Conservation (phyloP, 2,113 vertebrate species). For the Vulpes vulpes region DNA sequence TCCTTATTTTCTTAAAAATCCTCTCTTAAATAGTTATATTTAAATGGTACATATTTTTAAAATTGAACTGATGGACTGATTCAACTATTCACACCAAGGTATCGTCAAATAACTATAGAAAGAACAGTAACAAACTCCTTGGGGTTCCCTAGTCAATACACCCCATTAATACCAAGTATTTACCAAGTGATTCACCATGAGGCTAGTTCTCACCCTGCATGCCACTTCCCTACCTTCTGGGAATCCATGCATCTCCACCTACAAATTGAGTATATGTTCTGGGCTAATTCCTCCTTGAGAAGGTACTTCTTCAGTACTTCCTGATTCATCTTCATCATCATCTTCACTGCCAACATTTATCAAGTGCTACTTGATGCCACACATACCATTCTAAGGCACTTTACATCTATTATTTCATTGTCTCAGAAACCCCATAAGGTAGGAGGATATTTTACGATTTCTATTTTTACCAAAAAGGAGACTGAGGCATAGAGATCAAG, state of each 20-base stretch:
- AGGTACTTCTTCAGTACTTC: not conserved
- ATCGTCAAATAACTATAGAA: not conserved
- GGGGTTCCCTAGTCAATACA: not conserved
- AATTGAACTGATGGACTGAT: not conserved
- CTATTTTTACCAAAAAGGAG: not conserved
- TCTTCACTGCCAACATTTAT: not conserved
- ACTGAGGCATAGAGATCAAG: not conserved
- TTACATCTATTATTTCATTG: not conserved
- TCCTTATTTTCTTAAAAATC: not conserved
- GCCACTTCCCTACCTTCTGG: not conserved
- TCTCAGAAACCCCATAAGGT: not conserved
- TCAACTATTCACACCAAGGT: not conserved
- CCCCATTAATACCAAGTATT: not conserved
- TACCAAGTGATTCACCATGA: not conserved
- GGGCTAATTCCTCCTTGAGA: not conserved
- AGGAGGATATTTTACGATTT: not conserved
- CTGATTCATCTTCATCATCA: not conserved
- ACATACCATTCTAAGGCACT: not conserved
- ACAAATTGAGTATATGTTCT: not conserved
- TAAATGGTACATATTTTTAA: not conserved
- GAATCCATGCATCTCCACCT: not conserved
- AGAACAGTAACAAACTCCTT: not conserved
- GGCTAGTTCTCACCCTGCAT: not conserved
- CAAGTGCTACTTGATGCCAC: not conserved
- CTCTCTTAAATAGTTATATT: not conserved